Evolutionary conservation across 2,797 vertebrate genomes (phyloP).

Genomic region (Distichodus sexfasciatus): DNA sequence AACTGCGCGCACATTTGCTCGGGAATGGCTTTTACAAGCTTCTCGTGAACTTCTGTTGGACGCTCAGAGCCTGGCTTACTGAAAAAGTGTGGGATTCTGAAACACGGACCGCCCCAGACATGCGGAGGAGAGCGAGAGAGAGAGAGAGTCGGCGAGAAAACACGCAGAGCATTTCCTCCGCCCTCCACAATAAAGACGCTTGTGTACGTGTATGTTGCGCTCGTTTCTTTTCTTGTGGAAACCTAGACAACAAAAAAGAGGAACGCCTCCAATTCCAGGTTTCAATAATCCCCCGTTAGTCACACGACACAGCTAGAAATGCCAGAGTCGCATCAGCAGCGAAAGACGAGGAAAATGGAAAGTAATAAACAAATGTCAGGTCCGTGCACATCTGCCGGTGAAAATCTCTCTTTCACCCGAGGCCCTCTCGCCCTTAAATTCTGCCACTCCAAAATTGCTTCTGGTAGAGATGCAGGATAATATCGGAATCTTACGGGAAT

Average conservation of each 20-base stretch:
- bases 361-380: not conserved
- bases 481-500: no score
- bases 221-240: no score
- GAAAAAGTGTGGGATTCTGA: slow-evolving; percentile 24
- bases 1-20: slow-evolving; percentile 48
- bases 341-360: not conserved
- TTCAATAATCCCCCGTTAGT: not conserved
- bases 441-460: no score
- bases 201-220: not conserved
- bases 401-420: no score
- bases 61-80: slow-evolving; percentile 19
- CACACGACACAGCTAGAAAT: not conserved
- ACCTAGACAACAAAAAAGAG: no score
- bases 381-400: not conserved
- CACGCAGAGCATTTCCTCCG: not conserved
- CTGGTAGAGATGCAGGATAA: no score
- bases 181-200: not conserved
- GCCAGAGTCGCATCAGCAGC: not conserved
- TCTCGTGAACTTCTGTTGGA: slow-evolving; percentile 52
- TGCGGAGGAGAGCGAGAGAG: not conserved
- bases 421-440: no score
- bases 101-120: not conserved
- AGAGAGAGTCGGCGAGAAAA: no score
- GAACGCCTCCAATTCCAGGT: not conserved
- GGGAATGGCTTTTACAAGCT: slow-evolving; percentile 55